These are phyloP conservation scores for Frieseomelitta varia DNA, from an alignment of 1,140 invertebrate genomes.

Conservation along the genomic window DNA sequence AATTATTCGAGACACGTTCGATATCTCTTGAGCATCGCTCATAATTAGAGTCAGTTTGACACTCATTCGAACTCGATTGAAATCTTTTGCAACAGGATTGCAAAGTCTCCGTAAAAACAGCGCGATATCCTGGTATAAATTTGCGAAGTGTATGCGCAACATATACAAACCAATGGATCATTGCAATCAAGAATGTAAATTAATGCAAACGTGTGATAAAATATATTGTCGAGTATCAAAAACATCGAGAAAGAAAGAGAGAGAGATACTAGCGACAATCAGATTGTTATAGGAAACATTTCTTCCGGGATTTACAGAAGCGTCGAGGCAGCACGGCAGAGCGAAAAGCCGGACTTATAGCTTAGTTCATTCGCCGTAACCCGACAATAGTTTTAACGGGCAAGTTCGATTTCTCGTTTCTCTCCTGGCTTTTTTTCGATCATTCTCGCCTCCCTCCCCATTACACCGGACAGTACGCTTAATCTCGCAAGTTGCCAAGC, in stretches of 20 bases:
- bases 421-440: constrained; percentile 3
- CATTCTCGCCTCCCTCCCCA: neutral
- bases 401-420: constrained; percentile 14
- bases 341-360: neutral
- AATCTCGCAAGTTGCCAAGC: constrained; percentile 43
- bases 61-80: too few species aligned
- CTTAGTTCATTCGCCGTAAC: neutral
- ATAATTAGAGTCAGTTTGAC: too few species aligned
- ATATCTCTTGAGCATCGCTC: neutral
- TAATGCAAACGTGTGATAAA: neutral
- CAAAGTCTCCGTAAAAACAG: neutral
- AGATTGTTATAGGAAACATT: neutral
- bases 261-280: neutral
- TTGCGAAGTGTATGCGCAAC: neutral
- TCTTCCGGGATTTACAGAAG: too few species aligned
- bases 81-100: too few species aligned
- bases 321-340: neutral
- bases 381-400: constrained; percentile 11
- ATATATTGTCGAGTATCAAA: neutral
- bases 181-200: neutral
- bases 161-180: too few species aligned
- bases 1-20: neutral
- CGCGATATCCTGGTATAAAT: neutral
- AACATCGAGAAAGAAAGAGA: too few species aligned
- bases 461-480: neutral